These are phyloP conservation scores for Petromus typicus DNA, from an alignment of 2,113 vertebrate genomes.

Conservation along the genomic window DNA sequence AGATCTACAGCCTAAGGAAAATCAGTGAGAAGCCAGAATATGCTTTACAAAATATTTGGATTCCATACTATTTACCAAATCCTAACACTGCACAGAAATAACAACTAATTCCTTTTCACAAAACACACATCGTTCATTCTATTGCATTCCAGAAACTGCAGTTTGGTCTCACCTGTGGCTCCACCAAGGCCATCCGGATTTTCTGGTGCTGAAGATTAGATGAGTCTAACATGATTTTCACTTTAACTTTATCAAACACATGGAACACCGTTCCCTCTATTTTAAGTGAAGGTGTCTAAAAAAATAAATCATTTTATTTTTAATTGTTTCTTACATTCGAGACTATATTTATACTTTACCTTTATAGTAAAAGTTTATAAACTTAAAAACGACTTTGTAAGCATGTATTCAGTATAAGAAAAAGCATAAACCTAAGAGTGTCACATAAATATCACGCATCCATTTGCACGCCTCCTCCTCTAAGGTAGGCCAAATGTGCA, in stretches of 20 bases:
- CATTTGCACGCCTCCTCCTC: neutral
- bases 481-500: neutral
- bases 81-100: neutral
- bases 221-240: constrained; percentile 94
- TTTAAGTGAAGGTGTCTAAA: constrained; percentile 91
- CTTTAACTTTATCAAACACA: constrained; percentile 96
- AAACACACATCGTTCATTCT: neutral
- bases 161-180: constrained; percentile 92
- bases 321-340: constrained; percentile 7
- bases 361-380: constrained; percentile 34
- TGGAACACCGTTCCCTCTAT: constrained; percentile 92
- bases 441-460: neutral
- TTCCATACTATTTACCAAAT: neutral
- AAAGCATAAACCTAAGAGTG: neutral
- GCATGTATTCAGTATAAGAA: neutral
- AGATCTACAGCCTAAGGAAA: neutral
- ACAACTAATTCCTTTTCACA: neutral
- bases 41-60: neutral
- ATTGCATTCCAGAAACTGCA: neutral
- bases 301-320: constrained; percentile 39
- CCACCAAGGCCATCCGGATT: constrained; percentile 95
- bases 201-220: constrained; percentile 99
- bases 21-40: neutral
- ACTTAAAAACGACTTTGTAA: constrained; percentile 37
- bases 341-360: neutral